A percentile compares a stretch with the other conserved stretches of the same genome.
phyloP scores from a whole-genome alignment of 2,888 invertebrate genomes.

The Heliconius ismenius region DNA sequence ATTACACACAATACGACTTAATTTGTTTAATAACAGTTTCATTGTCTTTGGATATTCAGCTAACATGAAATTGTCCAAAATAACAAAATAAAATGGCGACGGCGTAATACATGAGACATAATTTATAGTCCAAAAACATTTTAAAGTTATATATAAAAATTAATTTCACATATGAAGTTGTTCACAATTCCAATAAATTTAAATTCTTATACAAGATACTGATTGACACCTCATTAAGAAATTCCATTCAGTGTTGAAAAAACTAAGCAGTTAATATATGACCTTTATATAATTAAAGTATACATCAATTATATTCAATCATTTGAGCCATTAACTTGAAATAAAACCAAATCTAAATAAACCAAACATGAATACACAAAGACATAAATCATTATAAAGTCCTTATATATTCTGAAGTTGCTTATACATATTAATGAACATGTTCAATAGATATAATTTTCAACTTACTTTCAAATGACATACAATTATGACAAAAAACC shows the following conservation, averaged over 20 bases:
- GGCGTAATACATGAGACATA: neutral
- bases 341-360: neutral
- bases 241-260: too few relatives aligned
- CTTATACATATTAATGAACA: neutral
- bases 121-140: neutral
- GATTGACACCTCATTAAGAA: too few relatives aligned
- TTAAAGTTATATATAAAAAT: neutral
- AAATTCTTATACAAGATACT: too few relatives aligned
- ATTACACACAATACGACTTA: neutral
- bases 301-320: neutral
- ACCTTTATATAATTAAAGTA: too few relatives aligned
- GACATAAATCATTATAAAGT: neutral
- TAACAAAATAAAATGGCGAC: neutral
- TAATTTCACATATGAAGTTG: neutral
- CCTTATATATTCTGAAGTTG: neutral
- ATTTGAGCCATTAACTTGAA: neutral
- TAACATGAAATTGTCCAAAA: neutral
- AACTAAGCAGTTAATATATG: too few relatives aligned
- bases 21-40: neutral
- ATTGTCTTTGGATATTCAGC: constrained; percentile 18
- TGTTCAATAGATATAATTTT: neutral
- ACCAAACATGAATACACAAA: neutral
- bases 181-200: neutral
- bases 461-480: neutral
- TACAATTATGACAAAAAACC: neutral